Base-by-base conservation (phyloP, 2,797 vertebrate species). In the Pogoniulus pusillus region DNA sequence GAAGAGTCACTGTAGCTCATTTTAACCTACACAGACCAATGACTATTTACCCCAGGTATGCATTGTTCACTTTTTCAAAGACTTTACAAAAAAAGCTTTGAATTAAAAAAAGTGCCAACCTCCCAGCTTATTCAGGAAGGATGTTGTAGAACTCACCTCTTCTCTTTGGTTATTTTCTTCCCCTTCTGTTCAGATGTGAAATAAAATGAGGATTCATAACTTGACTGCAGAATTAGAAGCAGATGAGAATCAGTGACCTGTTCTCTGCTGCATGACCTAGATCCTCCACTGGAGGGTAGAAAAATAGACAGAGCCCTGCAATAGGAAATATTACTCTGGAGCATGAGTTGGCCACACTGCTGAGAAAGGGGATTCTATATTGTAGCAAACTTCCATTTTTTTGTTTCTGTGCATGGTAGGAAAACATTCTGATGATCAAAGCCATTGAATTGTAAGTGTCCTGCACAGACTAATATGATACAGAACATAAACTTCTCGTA, bases 121-220 rank as follows among this genome's bases (percentile, higher is more conserved):
- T 5, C 14, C 8, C 12, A 32, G 5, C 24, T 49, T 29, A 58
- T 37, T 53, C n/a, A 51, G 54, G 83, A 92, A 51, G 14, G 9
- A 68, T 82, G 43, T 15, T 51, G 18, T 41, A 68, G 32, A 79
- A 68, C 35, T 90, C 45, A 78, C 26, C 16, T 74, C 87, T 74
- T 80, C 23, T 30, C 55, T 92, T 77, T 45, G 39, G 17, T n/a
- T 82, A 19, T 82, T 93, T 90, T 93, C 51, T 76, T 87, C 62
- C 26, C 32, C 26, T 41, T 64, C 29, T 55, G 49, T 78, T 92
- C 77, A 89, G 74, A 34, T 66, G 41, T 51, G 24, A 83, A 82
- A 71, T 78, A 62, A 90, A 89, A 83, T 18, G 51, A 87, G 58
- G 80, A 75, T 29, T 81, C 2, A 6, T 70, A 63, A 14, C 37